Conservation (phyloP, 1,140 invertebrate genomes). For the Drosophila nigrodunni region DNA sequence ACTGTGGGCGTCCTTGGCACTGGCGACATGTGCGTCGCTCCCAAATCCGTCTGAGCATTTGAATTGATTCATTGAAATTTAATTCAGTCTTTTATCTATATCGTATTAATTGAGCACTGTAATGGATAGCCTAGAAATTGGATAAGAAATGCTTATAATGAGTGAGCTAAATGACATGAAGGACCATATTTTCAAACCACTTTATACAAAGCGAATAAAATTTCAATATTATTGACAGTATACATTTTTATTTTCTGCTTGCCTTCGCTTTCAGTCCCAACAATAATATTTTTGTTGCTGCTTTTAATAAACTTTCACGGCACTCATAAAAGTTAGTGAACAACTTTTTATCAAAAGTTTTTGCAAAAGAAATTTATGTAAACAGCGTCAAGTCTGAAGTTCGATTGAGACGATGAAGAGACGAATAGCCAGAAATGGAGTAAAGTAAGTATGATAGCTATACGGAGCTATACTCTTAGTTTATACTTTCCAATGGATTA, state of each 20-base stretch:
- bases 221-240: conserved; percentile 34
- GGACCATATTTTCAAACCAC: conserved; percentile 15
- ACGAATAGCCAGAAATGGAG: conserved; percentile 26
- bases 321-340: conserved; percentile 74
- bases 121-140: conserved; percentile 50
- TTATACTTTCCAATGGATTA: conserved; percentile 64
- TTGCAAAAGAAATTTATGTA: conserved; percentile 68
- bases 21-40: conserved; percentile 9
- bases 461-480: conserved; percentile 28
- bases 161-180: neutral
- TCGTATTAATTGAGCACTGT: conserved; percentile 53
- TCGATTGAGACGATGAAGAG: conserved; percentile 53
- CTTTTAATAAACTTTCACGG: conserved; percentile 73
- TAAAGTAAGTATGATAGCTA: conserved; percentile 21
- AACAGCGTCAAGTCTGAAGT: conserved; percentile 55
- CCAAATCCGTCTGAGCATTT: conserved; percentile 1
- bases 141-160: conserved; percentile 4
- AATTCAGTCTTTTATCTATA: conserved; percentile 45
- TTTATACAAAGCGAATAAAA: conserved; percentile 18
- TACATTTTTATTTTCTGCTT: conserved; percentile 21
- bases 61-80: conserved; percentile 70
- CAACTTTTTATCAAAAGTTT: conserved; percentile 58
- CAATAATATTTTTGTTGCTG: conserved; percentile 73
- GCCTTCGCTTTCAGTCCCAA: conserved; percentile 49
- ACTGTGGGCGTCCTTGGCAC: conserved; percentile 10